phyloP scores from a whole-genome alignment of 2,113 vertebrate species.

The Circaetus gallicus region DNA sequence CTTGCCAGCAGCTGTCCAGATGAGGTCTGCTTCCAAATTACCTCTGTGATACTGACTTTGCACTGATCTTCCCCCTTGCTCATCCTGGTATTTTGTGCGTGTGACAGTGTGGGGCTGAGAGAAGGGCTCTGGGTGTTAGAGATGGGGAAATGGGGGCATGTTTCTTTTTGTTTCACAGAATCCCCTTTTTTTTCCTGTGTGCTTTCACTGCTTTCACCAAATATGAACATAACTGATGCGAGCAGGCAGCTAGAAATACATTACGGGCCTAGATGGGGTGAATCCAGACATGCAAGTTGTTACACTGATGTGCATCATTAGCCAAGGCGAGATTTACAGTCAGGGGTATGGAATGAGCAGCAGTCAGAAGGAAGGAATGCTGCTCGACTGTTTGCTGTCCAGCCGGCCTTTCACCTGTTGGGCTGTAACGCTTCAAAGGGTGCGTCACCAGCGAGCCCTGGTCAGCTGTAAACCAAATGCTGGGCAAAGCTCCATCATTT shows the following conservation, averaged over 20 bases:
- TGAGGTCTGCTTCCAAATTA: background rate
- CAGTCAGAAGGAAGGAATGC: background rate
- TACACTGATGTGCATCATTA: background rate
- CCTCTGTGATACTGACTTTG: background rate
- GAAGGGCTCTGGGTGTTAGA: background rate
- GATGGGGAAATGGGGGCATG: background rate
- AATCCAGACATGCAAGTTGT: background rate
- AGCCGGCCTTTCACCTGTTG: background rate
- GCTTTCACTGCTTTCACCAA: background rate
- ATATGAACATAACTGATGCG: background rate
- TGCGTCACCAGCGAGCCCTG: background rate
- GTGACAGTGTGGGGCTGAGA: background rate
- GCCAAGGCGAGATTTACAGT: background rate
- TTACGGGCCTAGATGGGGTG: background rate
- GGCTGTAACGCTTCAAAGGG: background rate
- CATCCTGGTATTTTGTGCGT: background rate
- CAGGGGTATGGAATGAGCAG: background rate
- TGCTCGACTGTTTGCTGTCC: fast-evolving
- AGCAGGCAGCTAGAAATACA: background rate
- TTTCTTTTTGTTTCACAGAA: background rate
- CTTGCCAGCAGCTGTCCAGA: background rate
- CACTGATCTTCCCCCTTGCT: background rate
- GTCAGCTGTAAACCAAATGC: background rate
- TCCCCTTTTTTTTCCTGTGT: background rate
- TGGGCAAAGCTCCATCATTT: background rate